A percentile compares a stretch with the other conserved stretches of the same genome.
Evolutionary conservation across 2,113 vertebrate species (phyloP).

Genomic region (Murina feae): DNA sequence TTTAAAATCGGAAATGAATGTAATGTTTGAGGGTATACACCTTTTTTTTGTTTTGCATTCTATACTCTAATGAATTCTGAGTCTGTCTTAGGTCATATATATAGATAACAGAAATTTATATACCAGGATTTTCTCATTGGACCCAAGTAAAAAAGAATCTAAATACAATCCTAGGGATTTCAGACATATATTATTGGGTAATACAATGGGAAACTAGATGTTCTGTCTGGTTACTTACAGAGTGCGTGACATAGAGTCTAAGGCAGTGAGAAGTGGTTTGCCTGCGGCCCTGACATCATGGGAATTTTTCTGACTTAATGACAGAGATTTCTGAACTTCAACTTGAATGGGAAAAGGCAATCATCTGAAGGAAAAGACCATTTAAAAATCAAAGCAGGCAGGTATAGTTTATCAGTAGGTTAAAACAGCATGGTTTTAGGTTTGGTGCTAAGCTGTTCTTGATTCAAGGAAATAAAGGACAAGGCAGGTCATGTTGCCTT

Average conservation of each 20-base stretch:
- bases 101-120: neutral
- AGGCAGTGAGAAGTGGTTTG: neutral
- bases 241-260: neutral
- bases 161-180: neutral
- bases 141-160: neutral
- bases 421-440: neutral
- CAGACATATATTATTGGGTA: neutral
- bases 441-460: neutral
- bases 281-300: neutral
- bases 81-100: neutral
- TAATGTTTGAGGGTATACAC: neutral
- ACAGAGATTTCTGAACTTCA: neutral
- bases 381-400: neutral
- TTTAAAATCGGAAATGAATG: neutral
- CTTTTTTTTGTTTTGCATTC: neutral
- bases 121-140: neutral
- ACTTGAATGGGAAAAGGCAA: neutral
- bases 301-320: neutral
- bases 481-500: fast-evolving
- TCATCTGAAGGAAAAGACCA: neutral
- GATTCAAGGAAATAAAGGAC: neutral
- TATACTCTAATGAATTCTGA: neutral
- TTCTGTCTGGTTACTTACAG: neutral
- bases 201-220: neutral
- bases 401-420: neutral